Conservation (phyloP, 2,113 vertebrate genomes). For the Lampris megalopsis region DNA sequence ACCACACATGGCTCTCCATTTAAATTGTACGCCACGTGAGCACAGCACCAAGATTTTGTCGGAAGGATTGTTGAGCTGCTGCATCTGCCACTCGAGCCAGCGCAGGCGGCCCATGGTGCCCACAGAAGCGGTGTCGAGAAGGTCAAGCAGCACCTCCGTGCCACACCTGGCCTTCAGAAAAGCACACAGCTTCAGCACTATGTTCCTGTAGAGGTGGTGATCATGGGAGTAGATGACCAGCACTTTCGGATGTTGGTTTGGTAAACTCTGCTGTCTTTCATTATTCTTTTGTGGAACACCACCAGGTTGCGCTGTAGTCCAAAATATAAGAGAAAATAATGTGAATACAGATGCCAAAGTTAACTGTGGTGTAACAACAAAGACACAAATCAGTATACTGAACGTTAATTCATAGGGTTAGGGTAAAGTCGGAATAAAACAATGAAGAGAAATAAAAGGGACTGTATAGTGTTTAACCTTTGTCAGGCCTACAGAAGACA, state of each 20-base stretch:
- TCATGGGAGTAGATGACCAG: constrained; percentile 94
- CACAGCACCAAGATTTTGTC: constrained; percentile 94
- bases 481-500: constrained; percentile 17
- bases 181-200: constrained; percentile 92
- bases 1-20: constrained; percentile 93
- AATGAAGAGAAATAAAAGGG: neutral
- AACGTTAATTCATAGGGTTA: too few relatives aligned
- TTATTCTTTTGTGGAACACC: accelerated
- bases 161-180: constrained; percentile 91
- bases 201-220: constrained; percentile 88
- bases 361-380: too few relatives aligned
- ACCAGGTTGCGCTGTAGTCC: constrained; percentile 16
- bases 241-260: constrained; percentile 78
- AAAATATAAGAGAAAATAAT: neutral
- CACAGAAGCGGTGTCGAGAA: constrained; percentile 86
- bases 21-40: constrained; percentile 90
- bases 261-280: neutral
- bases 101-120: constrained; percentile 86
- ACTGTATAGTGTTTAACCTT: constrained; percentile 41
- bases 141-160: constrained; percentile 89
- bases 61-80: constrained; percentile 81
- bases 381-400: too few relatives aligned
- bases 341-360: neutral
- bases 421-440: neutral
- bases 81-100: constrained; percentile 91